Base-by-base conservation (phyloP, 30 jellyfish, hydroid and myxozoan genomes). In the Pseudorhiza aurosa region DNA sequence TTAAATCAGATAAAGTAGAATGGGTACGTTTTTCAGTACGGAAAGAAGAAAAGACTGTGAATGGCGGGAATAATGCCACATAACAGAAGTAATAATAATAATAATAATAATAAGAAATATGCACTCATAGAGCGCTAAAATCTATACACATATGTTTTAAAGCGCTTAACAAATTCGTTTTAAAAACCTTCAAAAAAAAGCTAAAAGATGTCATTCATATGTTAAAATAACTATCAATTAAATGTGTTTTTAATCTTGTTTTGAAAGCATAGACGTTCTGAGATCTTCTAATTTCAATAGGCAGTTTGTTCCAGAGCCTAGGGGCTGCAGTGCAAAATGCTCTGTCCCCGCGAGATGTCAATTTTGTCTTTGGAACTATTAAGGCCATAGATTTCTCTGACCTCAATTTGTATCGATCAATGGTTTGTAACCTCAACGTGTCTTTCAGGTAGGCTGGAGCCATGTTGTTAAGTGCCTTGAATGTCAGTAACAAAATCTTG, bases 381-480 rank as follows among this genome's bases (percentile, higher is more conserved):
- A 72, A 51, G 58, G 57, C 60, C 49, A 47, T 25, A 25, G 60
- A 47, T 49, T 50, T 30, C 51, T 72, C 46, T 72, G 43, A 50
- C 44, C 62, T 27, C 46, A 72, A 26, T 4, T 17, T 29, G 27
- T 47, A 46, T 72, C 68, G 32, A 29, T 28, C 43, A 21, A 11
- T 72, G 75, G 63, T 40, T 63, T 32, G 58, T 19, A 63, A n/a
- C 85, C 57, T 44, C 73, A 37, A 76, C 88, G 58, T 76, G 58
- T 36, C 69, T 42, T 35, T 73, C 46, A 72, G 74, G 85, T 51
- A 73, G 46, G 74, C 21, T 51, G 77, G 87, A 30, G 76, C 87
- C 77, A 51, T 73, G 87, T 51, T 73, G 75, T 51, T 73, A 18
- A 71, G 73, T 71, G 83, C 83, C 68, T 68, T 77, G 59, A 58